Percentiles rank a stretch among this genome's conserved stretches.
Evolutionary conservation across 2,888 invertebrate species (phyloP).

Genomic region (Caenorhabditis imperialis): DNA sequence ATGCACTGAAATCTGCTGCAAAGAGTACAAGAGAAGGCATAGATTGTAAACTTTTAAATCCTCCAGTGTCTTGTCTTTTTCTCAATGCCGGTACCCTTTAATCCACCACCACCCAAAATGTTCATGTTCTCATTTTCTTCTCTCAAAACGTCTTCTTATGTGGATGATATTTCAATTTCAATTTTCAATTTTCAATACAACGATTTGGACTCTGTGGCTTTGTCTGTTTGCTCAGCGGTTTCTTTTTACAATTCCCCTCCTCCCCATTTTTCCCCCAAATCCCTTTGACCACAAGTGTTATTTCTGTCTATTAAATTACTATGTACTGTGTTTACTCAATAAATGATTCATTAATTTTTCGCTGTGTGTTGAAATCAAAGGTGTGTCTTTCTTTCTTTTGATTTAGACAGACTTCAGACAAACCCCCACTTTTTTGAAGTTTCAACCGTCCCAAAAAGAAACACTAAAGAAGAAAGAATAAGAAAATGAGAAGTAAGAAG

Average conservation of each 20-base stretch:
- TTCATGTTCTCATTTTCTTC: conserved; percentile 8
- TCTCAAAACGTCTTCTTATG: conserved; percentile 39
- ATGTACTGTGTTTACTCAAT: too few species aligned
- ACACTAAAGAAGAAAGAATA: too few species aligned
- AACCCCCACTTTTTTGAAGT: too few species aligned
- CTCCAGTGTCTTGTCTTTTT: conserved; percentile 1
- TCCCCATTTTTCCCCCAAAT: not conserved
- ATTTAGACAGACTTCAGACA: too few species aligned
- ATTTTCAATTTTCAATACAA: conserved; percentile 1
- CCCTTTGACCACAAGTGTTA: conserved; percentile 28
- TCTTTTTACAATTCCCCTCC: not conserved
- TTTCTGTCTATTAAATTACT: too few species aligned
- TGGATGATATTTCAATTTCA: conserved; percentile 18
- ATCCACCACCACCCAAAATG: not conserved
- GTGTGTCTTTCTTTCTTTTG: too few species aligned
- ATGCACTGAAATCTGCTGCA: conserved; percentile 77
- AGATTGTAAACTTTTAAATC: conserved; percentile 38
- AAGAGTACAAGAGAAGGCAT: conserved; percentile 71
- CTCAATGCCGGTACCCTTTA: conserved; percentile 41
- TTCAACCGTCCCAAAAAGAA: too few species aligned
- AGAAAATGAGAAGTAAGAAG: too few species aligned
- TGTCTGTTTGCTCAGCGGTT: conserved; percentile 42
- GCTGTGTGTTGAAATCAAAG: too few species aligned
- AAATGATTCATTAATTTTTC: too few species aligned
- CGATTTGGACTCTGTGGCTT: conserved; percentile 7